Evolutionary conservation across 2,797 vertebrate genomes (phyloP).

Genomic region (Clarias pachynema): DNA sequence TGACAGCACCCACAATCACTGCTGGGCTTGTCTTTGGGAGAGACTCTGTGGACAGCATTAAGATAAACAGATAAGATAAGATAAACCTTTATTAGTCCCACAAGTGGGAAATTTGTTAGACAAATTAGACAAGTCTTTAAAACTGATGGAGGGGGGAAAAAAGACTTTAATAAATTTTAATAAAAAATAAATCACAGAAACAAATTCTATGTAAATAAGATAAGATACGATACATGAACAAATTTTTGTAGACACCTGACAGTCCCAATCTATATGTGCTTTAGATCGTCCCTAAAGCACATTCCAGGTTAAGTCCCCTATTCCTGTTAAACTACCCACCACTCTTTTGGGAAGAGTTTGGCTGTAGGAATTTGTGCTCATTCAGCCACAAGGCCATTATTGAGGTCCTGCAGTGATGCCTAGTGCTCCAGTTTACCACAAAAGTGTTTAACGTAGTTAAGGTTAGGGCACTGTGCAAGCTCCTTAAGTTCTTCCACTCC

Average conservation of each 20-base stretch:
- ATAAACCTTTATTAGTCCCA: too few species aligned
- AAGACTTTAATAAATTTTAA: neutral
- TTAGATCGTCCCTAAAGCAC: neutral
- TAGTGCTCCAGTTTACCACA: neutral
- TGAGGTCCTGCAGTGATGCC: neutral
- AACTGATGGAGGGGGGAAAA: neutral
- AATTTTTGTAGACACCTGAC: neutral
- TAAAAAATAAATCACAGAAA: neutral
- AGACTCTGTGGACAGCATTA: conserved; percentile 72
- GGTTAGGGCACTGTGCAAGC: too few species aligned
- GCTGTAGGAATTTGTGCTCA: neutral
- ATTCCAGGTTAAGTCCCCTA: neutral
- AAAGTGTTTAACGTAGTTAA: neutral
- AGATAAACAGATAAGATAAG: too few species aligned
- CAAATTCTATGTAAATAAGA: neutral
- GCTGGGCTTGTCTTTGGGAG: conserved; percentile 77
- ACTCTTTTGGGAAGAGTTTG: neutral
- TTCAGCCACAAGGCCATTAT: neutral
- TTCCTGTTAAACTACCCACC: neutral
- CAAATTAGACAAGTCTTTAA: neutral
- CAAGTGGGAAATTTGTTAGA: too few species aligned
- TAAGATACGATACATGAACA: neutral
- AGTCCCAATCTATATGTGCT: neutral
- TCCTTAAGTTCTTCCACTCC: too few species aligned
- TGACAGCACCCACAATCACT: conserved; percentile 81